A percentile compares a stretch with the other conserved stretches of the same genome.
phyloP scores from a whole-genome alignment of 2,888 invertebrate genomes.

The Oithona nana region DNA sequence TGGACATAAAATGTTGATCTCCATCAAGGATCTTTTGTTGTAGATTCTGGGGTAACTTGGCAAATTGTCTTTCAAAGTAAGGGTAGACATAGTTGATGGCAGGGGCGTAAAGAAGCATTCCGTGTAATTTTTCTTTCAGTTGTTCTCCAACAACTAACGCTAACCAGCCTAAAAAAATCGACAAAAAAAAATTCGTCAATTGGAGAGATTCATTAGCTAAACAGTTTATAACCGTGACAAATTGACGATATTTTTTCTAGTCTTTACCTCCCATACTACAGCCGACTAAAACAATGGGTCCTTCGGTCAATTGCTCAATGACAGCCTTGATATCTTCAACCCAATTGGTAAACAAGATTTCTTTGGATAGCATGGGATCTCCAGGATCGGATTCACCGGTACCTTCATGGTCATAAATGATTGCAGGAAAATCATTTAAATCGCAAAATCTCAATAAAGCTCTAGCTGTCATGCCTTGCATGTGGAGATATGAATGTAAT shows the following conservation, averaged over 20 bases:
- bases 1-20: conserved; percentile 6
- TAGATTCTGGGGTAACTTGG: neutral
- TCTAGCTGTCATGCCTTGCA: conserved; percentile 10
- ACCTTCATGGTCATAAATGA: conserved; percentile 16
- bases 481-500: conserved; percentile 14
- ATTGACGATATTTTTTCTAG: too few species aligned
- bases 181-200: too few species aligned
- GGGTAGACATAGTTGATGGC: conserved; percentile 16
- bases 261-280: conserved; percentile 11
- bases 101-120: conserved; percentile 10
- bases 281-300: conserved; percentile 15
- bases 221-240: too few species aligned
- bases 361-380: neutral
- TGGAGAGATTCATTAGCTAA: too few species aligned
- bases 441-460: conserved; percentile 14
- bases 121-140: conserved; percentile 5
- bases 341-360: conserved; percentile 14
- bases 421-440: neutral
- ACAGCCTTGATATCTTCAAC: conserved; percentile 8
- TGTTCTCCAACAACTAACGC: neutral
- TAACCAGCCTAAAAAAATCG: conserved; percentile 10
- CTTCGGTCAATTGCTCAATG: conserved; percentile 8
- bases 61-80: conserved; percentile 6
- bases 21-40: conserved; percentile 5
- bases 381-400: neutral